Evolutionary conservation across 2,113 vertebrate genomes (phyloP).

Genomic region (Laticauda colubrina): DNA sequence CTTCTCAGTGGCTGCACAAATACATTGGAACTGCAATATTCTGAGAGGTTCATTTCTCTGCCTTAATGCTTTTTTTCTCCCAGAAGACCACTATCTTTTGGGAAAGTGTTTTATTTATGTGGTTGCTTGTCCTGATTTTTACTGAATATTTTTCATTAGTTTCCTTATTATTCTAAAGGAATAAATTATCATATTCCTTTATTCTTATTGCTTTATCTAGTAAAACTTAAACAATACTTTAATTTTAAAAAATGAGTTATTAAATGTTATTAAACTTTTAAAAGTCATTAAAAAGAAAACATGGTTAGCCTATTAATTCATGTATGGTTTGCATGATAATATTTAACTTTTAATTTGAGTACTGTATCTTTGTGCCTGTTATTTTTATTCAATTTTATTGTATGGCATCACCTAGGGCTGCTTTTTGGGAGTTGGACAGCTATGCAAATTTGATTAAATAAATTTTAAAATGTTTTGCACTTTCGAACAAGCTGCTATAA

Average conservation of each 20-base stretch:
- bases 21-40: background rate
- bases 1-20: background rate
- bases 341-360: too few relatives aligned
- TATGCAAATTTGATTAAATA: too few relatives aligned
- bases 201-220: background rate
- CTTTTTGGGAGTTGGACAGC: too few relatives aligned
- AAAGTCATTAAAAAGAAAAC: background rate
- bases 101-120: background rate
- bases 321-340: too few relatives aligned
- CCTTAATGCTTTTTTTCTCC: background rate
- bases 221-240: background rate
- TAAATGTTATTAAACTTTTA: background rate
- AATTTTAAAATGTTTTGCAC: too few relatives aligned
- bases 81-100: background rate
- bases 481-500: background rate
- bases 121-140: background rate
- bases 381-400: too few relatives aligned
- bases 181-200: background rate
- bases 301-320: background rate
- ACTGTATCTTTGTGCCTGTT: too few relatives aligned
- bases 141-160: background rate
- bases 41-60: background rate
- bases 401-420: too few relatives aligned
- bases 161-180: too few relatives aligned
- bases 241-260: background rate